Evolutionary conservation across 2,888 invertebrate genomes (phyloP).

Genomic region (Drosophila anomelani): DNA sequence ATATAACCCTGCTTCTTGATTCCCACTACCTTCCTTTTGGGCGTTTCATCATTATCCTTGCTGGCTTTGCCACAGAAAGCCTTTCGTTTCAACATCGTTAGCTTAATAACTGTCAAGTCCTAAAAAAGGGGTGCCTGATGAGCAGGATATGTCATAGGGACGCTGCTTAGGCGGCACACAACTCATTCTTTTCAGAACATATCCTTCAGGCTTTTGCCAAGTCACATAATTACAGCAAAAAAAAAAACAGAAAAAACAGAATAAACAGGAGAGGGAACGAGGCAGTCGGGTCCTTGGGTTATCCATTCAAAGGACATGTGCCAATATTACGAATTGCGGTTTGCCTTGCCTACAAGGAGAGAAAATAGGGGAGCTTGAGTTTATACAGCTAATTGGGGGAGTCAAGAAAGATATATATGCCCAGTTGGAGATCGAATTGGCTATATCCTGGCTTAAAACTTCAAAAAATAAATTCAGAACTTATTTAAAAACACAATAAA

Average conservation of each 20-base stretch:
- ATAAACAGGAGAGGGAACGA: not conserved
- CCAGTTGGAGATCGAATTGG: too few species aligned
- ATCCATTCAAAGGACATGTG: conserved; percentile 74
- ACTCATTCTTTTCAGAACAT: conserved; percentile 15
- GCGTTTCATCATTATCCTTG: conserved; percentile 13
- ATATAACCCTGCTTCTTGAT: too few species aligned
- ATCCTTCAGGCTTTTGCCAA: conserved; percentile 41
- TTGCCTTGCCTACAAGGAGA: conserved; percentile 46
- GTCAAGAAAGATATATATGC: not conserved
- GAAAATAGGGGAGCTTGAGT: not conserved
- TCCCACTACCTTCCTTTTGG: not conserved
- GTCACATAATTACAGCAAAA: conserved; percentile 74
- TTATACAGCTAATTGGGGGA: not conserved
- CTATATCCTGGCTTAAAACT: not conserved
- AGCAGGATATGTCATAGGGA: conserved; percentile 22
- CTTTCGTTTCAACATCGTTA: conserved; percentile 75
- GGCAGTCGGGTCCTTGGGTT: conserved; percentile 12
- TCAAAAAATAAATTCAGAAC: not conserved
- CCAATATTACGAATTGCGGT: conserved; percentile 77
- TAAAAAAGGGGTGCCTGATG: not conserved
- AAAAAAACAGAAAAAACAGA: not conserved
- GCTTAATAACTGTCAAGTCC: conserved; percentile 74
- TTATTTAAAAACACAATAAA: not conserved
- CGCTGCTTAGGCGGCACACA: conserved; percentile 11
- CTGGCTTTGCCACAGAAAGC: conserved; percentile 65